Evolutionary conservation across 1,140 invertebrate genomes (phyloP), one percentile per base, ranked within the genome.

Genomic region (Scaptodrosophila lebanonensis): DNA sequence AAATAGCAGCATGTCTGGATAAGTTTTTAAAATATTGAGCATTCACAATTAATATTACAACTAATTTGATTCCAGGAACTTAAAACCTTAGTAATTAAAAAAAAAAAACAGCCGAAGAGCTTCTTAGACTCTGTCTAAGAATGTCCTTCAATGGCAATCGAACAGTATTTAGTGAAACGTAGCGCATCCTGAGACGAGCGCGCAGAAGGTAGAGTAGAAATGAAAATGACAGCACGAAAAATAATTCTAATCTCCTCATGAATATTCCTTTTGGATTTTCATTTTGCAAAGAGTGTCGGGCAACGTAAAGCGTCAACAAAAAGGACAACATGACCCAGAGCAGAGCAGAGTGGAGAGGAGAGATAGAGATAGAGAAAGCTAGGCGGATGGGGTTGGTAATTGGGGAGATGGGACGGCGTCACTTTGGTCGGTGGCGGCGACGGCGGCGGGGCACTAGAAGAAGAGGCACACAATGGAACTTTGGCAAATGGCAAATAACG

Each of bases 221-320:
- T 67, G 72, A 83, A 83, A 83, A 84, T 79, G 82, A 84, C 71
- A 83, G 82, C 51, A 76, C 59, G 69, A 77, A 84, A 84, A 83
- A 85, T 79, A 85, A 85, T 85, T 85, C 76, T 83, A 85, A 85
- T 85, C 83, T 85, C 51, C 83, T 85, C 83, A 85, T 85, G 83
- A 85, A 85, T 85, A 85, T 85, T 85, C 83, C 75, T 66, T 85
- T 73, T 69, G 57, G 75, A 79, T 79, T 79, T 79, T 79, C 77
- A 83, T 76, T 83, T 82, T 58, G 66, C 61, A 69, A 69, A 83
- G 70, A 83, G 66, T 59, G 66, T 38, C 51, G 36, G 51, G 32
- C 27, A 65, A 66, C 48, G 61, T 64, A 66, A 72, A 66, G 54
- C 67, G 69, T 68, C 68, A 83, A 64, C 71, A 77, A 72, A 69